These are phyloP conservation scores for Julus scandinavius DNA, from an alignment of 2,888 invertebrate genomes.

Conservation along the genomic window DNA sequence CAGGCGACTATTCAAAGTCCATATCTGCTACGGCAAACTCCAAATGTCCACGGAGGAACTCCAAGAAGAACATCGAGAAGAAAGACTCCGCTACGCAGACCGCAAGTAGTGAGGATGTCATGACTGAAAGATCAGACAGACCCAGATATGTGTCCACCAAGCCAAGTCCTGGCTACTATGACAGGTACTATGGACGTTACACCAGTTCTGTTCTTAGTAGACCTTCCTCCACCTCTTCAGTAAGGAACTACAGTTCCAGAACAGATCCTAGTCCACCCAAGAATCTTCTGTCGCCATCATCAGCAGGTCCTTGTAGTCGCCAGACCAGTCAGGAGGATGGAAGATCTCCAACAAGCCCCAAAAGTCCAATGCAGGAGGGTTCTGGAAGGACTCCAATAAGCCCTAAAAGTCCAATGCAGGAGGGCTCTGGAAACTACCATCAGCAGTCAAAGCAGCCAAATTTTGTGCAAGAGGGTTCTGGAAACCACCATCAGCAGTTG, in stretches of 20 bases:
- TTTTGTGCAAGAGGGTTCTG: no score
- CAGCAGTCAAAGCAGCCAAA: background rate
- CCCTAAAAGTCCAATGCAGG: background rate
- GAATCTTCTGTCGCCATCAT: background rate
- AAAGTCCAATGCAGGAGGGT: background rate
- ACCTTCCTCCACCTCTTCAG: background rate
- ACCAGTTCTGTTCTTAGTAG: background rate
- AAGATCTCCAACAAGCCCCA: background rate
- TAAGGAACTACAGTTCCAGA: background rate
- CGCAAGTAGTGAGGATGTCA: constrained; percentile 5
- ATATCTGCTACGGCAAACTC: constrained; percentile 24
- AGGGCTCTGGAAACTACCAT: background rate
- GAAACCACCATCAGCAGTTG: no score
- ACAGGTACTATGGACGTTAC: constrained; percentile 50
- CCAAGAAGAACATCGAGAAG: background rate
- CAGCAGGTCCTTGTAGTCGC: background rate
- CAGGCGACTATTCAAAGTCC: constrained; percentile 6
- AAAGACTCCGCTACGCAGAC: constrained; percentile 31
- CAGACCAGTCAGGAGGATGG: constrained; percentile 49
- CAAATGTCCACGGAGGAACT: background rate
- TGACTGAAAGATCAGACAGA: constrained; percentile 5
- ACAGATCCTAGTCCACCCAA: constrained; percentile 20
- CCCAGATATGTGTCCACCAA: constrained; percentile 40
- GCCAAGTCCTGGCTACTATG: constrained; percentile 48
- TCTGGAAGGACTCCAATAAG: background rate